phyloP scores from a whole-genome alignment of 2,888 invertebrate genomes.

The Cylloceria caligata region DNA sequence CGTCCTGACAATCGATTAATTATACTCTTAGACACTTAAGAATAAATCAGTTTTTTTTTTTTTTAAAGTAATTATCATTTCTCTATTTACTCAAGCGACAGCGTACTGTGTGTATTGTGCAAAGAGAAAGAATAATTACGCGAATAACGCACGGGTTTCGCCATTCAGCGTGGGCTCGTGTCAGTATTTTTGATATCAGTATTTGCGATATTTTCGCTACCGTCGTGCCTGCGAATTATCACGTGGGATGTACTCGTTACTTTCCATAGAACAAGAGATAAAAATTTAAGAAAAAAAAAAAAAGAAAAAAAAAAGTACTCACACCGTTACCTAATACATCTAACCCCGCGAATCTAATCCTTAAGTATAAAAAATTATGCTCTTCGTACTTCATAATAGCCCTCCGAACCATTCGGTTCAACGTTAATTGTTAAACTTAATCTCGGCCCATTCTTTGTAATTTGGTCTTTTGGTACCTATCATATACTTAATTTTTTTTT shows the following conservation, averaged over 20 bases:
- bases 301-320: conserved; percentile 39
- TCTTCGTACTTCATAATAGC: conserved; percentile 66
- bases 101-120: conserved; percentile 66
- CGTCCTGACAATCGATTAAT: conserved; percentile 50
- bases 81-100: conserved; percentile 37
- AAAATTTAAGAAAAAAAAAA: conserved; percentile 6
- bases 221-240: conserved; percentile 74
- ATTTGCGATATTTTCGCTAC: conserved; percentile 77
- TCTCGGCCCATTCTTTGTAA: conserved; percentile 59
- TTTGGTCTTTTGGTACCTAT: conserved; percentile 70
- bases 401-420: conserved; percentile 56
- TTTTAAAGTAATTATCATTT: conserved; percentile 46
- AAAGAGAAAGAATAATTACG: conserved; percentile 68
- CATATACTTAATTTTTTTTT: conserved; percentile 69
- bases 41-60: conserved; percentile 60
- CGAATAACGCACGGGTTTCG: conserved; percentile 64
- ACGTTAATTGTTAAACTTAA: conserved; percentile 44
- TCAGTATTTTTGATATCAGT: conserved; percentile 84
- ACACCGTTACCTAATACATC: conserved; percentile 60
- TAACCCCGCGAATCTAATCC: conserved; percentile 45
- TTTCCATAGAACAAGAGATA: conserved; percentile 51
- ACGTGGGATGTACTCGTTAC: conserved; percentile 70
- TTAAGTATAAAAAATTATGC: conserved; percentile 61
- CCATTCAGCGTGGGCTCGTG: conserved; percentile 63
- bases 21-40: conserved; percentile 73